Conservation (phyloP, 92 coral and sea anemone genomes). For the Hydrozoanthus gracilis region DNA sequence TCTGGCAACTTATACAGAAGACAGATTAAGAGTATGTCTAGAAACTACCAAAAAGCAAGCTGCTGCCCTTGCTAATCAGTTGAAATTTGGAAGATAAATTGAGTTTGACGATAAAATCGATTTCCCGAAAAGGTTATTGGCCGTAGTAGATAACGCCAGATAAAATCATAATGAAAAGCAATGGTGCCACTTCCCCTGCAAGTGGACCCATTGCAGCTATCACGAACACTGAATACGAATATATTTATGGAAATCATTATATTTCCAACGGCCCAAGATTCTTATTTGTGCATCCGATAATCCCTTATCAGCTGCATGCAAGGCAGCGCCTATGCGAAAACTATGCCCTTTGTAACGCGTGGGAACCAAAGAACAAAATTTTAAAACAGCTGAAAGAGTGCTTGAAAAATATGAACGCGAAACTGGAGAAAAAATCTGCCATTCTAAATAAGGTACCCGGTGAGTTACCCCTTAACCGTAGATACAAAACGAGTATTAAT, state of each 20-base stretch:
- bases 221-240: neutral
- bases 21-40: neutral
- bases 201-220: neutral
- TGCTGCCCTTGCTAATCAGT: neutral
- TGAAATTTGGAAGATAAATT: neutral
- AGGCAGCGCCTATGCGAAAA: neutral
- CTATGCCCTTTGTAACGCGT: conserved; percentile 2
- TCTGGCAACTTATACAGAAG: too few species aligned
- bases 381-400: neutral
- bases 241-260: neutral
- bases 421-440: neutral
- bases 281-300: neutral
- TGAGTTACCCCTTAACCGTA: neutral
- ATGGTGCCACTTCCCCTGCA: too few species aligned
- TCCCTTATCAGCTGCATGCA: neutral
- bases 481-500: too few species aligned
- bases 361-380: neutral
- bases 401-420: neutral
- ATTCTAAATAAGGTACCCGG: neutral
- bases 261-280: neutral
- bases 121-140: too few species aligned
- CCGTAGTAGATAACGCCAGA: too few species aligned
- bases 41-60: neutral
- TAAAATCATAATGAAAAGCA: too few species aligned
- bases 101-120: too few species aligned